Evolutionary conservation across 2,113 vertebrate genomes (phyloP), one percentile per base, ranked within the genome.

Genomic region (Empidonax alnorum): DNA sequence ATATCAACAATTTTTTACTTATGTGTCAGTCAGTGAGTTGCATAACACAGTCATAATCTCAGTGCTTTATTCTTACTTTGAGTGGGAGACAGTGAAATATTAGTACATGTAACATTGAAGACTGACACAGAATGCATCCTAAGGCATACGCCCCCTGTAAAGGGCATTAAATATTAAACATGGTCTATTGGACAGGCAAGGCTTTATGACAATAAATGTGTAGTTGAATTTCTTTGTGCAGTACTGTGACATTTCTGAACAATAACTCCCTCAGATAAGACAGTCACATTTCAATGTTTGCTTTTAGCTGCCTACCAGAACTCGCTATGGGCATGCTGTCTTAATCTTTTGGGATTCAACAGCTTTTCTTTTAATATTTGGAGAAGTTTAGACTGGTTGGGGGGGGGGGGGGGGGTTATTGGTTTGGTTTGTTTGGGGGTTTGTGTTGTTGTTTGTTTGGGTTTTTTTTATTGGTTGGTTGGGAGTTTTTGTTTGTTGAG

Each of bases 41-140:
- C 2, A 0, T 95, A 94, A 95, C 59, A 17, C 59, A 63, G 52
- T 59, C 69, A 12, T 84, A 56, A 68, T 90, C 58, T 83, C 44
- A 41, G 75, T 77, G 74, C 14, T 92, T 95, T 92, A 59, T 90
- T 95, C 80, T 87, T 81, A 22, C 85, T 96, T 93, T 79, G 66
- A 63, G 74, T 77, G 69, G 85, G 83, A 87, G 74, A 82, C 33
- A 33, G 68, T 65, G 81, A 95, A 83, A 59, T 67, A 74, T 37
- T 65, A n/a, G 27, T 73, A 59, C 23, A 12, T 86, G 66, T 33
- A 35, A 9, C 53, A 44, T 63, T 87, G 49, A 83, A 53, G 89
- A 58, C 71, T 92, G 78, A 44, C 89, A 91, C 65, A 69, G 72
- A 94, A 47, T 71, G n/a, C 30, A 33, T 68, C 10, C 4, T 68